Evolutionary conservation across 2,113 vertebrate species (phyloP), one percentile per base, ranked within the genome.

Genomic region (Solea solea): DNA sequence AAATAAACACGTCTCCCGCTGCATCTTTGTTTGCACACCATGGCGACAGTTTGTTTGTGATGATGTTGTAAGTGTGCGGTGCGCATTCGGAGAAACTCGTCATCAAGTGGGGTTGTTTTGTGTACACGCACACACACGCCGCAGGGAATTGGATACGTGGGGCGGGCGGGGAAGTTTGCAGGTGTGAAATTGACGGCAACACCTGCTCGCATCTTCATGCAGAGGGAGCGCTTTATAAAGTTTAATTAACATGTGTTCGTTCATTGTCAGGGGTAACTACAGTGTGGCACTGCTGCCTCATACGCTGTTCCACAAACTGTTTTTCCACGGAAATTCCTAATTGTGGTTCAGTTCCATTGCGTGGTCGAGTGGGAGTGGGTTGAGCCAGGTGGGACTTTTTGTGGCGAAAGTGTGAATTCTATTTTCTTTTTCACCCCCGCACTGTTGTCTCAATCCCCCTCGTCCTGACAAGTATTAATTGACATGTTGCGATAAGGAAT

Each of bases 1-100:
- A 76, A 80, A 89, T 86, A 89, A 88, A 86, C 83, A 86, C 79
- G 52, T 91, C 90, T 76, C 69, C 74, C 77, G 80, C 88, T 89
- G 84, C 76, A 58, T 90, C 86, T 86, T 89, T 93, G 87, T 92
- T 92, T 87, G 82, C 85, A 60, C 40, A 74, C 76, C 3, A 8
- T 12, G 56, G 61, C 56, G 72, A 81, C 84, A 77, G 63, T 74
- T 71, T 70, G 70, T 76, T 84, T 81, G 83, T 71, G 84, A 64
- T 2, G 21, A 16, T 8, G 8, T 5, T 34, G 55, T n/a, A 64
- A 70, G 58, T 16, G 66, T 1, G 39, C 44, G 0, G 41, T 51
- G 28, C 51, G 49, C 69, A 76, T 75, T 76, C 65, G 83, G 70
- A 41, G 68, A 50, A 64, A 65, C n/a, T 44, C 48, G 14, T 53